Evolutionary conservation across 1,140 invertebrate genomes (phyloP).

Genomic region (Metopolophium dirhodum): DNA sequence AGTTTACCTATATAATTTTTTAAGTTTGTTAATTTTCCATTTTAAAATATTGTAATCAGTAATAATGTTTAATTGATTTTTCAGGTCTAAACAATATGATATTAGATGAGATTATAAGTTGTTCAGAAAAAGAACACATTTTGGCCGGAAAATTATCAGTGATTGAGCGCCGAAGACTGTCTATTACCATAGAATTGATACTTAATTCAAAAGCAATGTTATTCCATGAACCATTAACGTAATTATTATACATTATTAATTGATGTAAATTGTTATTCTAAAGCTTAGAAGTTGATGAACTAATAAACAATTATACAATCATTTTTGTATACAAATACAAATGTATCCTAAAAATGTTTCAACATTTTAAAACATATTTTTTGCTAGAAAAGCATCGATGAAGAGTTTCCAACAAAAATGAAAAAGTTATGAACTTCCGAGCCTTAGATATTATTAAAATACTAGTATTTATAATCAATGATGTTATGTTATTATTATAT

Average conservation of each 20-base stretch:
- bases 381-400: too few relatives aligned
- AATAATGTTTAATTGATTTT: constrained; percentile 35
- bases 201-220: constrained; percentile 91
- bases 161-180: constrained; percentile 84
- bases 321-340: too few relatives aligned
- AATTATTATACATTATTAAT: constrained; percentile 59
- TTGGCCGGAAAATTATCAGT: constrained; percentile 79
- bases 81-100: constrained; percentile 52
- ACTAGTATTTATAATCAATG: too few relatives aligned
- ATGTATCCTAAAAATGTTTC: too few relatives aligned
- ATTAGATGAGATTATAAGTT: constrained; percentile 52
- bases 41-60: background rate
- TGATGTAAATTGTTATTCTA: background rate
- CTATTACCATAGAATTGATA: constrained; percentile 82
- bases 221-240: constrained; percentile 94
- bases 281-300: background rate
- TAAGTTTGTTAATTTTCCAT: too few relatives aligned
- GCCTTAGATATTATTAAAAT: too few relatives aligned
- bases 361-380: too few relatives aligned
- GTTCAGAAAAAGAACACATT: constrained; percentile 66
- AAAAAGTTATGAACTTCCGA: too few relatives aligned
- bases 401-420: too few relatives aligned
- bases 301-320: too few relatives aligned
- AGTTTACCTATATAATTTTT: too few relatives aligned
- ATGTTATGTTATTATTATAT: too few relatives aligned